Evolutionary conservation across 1,140 invertebrate genomes (phyloP).

Genomic region (Micrasema minimum): DNA sequence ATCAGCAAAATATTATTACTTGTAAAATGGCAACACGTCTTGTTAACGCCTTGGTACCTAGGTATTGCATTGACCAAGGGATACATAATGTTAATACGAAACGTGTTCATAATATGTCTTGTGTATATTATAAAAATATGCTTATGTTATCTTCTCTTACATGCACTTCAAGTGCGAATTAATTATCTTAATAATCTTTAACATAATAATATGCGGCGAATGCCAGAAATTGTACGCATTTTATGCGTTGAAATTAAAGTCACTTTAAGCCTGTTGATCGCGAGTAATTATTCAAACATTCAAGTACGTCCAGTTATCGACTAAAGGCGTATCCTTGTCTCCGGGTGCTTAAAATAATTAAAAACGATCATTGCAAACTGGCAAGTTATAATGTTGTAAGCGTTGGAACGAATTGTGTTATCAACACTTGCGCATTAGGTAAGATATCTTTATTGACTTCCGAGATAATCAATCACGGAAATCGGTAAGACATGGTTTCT

Average conservation of each 20-base stretch:
- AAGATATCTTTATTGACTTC: slow-evolving; percentile 3
- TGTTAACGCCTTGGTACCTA: too few relatives aligned
- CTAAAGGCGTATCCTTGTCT: slow-evolving; percentile 17
- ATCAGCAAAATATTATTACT: too few relatives aligned
- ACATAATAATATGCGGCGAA: not conserved
- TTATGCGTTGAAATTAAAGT: slow-evolving; percentile 10
- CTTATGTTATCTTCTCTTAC: too few relatives aligned
- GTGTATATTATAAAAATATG: too few relatives aligned
- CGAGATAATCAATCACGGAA: not conserved
- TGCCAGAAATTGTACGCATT: slow-evolving; percentile 3
- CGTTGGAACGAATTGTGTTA: not conserved
- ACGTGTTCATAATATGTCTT: too few relatives aligned
- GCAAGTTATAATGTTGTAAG: not conserved
- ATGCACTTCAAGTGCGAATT: too few relatives aligned
- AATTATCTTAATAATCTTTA: too few relatives aligned
- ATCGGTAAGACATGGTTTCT: too few relatives aligned
- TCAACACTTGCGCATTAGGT: not conserved
- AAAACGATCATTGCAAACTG: not conserved
- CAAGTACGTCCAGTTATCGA: slow-evolving; percentile 25
- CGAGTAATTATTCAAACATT: slow-evolving; percentile 18
- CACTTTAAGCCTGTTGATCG: not conserved
- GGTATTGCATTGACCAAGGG: too few relatives aligned
- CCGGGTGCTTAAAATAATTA: slow-evolving; percentile 18
- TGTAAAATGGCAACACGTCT: too few relatives aligned
- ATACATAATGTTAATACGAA: too few relatives aligned